Base-by-base conservation (phyloP, 2,888 invertebrate genomes). In the Dione juno region DNA sequence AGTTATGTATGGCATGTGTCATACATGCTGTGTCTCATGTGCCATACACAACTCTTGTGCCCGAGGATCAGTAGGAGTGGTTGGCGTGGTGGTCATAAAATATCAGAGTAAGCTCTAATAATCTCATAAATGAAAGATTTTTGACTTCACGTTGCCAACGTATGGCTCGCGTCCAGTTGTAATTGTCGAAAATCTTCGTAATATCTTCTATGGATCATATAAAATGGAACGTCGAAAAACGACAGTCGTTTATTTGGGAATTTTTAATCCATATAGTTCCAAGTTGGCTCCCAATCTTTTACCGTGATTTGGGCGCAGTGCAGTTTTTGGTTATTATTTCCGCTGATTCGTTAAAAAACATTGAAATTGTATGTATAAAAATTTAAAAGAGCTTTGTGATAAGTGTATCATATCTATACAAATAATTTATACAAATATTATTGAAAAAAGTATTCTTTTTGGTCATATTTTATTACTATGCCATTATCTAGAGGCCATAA, bases 101-200 rank as follows among this genome's bases (percentile, higher is more conserved):
- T 16, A 54, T 16, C 35, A 54, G 6, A 1, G 16, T 10, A 10
- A n/a, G 16, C 7, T 45, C 43, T 61, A 28, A n/a, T 21, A 59
- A 59, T 21, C 14, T 41, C 13, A 43, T 43, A 59, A 41, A 43
- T 45, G n/a, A 45, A 45, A 28, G n/a, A 35, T 59, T 64, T 63
- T 16, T 52, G 37, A 40, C 53, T 59, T 37, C 13, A 35, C 59
- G 14, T 70, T 58, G 40, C 59, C 21, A 65, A 48, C 45, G 21
- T 50, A 69, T 72, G 72, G 72, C 72, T 16, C 35, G 35, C 13
- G 11, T 70, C 72, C 72, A 70, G 72, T 21, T 65, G 68, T 45
- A 66, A 66, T 50, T 68, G 68, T 73, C 70, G 58, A 71, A 66
- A 73, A 66, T 71, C 43, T 68, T 68, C 40, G 68, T 63, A 66